A percentile compares a stretch with the other conserved stretches of the same genome.
Conservation (phyloP, 1,140 invertebrate genomes). For the Patella vulgata region DNA sequence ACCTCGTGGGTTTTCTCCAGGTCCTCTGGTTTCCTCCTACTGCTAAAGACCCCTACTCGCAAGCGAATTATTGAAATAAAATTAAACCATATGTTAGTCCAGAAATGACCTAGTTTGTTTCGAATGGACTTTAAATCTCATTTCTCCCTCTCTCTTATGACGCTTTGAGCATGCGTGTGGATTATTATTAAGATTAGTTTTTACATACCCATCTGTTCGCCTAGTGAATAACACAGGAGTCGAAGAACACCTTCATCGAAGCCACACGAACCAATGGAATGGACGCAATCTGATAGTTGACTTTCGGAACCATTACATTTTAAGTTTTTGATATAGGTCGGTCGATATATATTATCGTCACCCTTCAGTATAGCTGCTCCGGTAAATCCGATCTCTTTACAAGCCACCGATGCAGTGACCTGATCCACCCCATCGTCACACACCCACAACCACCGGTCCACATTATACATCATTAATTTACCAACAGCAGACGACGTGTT, state of each 20-base stretch:
- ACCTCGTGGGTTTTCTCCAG: too few species aligned
- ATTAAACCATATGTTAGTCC: too few species aligned
- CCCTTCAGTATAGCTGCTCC: constrained; percentile 29
- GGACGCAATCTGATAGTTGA: constrained; percentile 30
- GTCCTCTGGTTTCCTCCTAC: too few species aligned
- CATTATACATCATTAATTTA: constrained; percentile 15
- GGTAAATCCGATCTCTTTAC: constrained; percentile 57
- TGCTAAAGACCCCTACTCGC: too few species aligned
- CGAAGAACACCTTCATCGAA: constrained; percentile 6
- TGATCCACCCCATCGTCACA: constrained; percentile 51
- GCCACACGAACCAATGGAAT: constrained; percentile 27
- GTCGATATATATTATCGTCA: constrained; percentile 10
- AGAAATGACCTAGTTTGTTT: too few species aligned
- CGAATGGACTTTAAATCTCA: too few species aligned
- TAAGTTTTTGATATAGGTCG: constrained; percentile 30
- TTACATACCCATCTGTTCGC: too few species aligned
- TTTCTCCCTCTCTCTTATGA: too few species aligned
- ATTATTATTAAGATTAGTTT: too few species aligned
- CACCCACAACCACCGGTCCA: constrained; percentile 43
- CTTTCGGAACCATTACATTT: constrained; percentile 32
- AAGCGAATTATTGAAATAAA: too few species aligned
- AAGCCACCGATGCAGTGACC: constrained; percentile 46
- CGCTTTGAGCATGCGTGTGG: too few species aligned
- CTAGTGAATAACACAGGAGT: constrained; percentile 15
- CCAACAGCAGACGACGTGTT: constrained; percentile 45